Conservation (phyloP, 1,140 invertebrate species). For the Temnothorax nylanderi region DNA sequence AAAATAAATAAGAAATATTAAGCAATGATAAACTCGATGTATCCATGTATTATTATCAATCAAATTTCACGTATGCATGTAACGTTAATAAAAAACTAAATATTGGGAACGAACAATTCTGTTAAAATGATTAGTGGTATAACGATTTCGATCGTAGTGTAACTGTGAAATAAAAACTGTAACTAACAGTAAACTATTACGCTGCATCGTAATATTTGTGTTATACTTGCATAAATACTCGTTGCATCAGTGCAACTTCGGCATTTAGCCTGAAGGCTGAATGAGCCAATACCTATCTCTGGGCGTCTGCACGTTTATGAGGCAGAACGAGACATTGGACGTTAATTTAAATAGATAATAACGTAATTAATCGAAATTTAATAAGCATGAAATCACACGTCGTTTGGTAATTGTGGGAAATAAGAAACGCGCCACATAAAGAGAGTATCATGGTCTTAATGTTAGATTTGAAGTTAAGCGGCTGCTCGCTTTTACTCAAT, state of each 20-base stretch:
- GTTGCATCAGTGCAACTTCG: slow-evolving; percentile 27
- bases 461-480: background rate
- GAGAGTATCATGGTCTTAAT: background rate
- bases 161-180: background rate
- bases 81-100: background rate
- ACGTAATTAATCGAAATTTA: background rate
- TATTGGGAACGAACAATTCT: background rate
- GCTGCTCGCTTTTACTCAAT: background rate
- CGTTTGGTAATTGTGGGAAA: background rate
- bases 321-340: background rate
- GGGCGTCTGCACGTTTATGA: background rate
- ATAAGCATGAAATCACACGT: slow-evolving; percentile 10
- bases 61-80: background rate
- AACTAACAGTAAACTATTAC: background rate
- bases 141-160: background rate
- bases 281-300: background rate
- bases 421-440: background rate
- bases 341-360: slow-evolving; percentile 13
- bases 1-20: background rate
- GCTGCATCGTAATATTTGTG: background rate
- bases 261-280: slow-evolving; percentile 25
- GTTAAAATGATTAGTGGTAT: background rate
- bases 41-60: background rate
- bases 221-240: slow-evolving; percentile 37
- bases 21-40: background rate